Evolutionary conservation across 1,140 invertebrate genomes (phyloP).

Genomic region (Babylonia areolata): DNA sequence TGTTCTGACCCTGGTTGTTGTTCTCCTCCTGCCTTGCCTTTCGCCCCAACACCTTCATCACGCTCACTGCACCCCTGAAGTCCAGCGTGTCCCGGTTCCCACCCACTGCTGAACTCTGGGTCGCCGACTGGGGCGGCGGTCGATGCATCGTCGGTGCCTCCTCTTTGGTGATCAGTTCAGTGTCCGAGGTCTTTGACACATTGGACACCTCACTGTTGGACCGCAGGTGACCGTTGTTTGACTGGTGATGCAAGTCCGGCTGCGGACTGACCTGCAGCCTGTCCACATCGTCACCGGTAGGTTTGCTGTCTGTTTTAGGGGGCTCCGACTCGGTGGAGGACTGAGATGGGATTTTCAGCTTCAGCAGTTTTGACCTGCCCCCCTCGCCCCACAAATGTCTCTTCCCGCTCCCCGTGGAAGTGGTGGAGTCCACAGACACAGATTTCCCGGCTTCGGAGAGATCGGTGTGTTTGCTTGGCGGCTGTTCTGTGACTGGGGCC

Average conservation of each 20-base stretch:
- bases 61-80: slow-evolving; percentile 35
- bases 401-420: slow-evolving; percentile 15
- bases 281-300: slow-evolving; percentile 16
- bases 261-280: neutral
- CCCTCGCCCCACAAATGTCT: slow-evolving; percentile 22
- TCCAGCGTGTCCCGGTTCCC: slow-evolving; percentile 2
- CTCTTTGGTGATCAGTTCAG: slow-evolving; percentile 9
- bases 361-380: slow-evolving; percentile 13
- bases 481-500: neutral
- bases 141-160: neutral
- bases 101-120: neutral
- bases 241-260: neutral
- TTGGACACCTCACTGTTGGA: slow-evolving; percentile 34
- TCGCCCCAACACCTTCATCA: slow-evolving; percentile 40
- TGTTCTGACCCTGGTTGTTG: slow-evolving; percentile 43
- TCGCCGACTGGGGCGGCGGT: neutral
- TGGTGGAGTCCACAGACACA: slow-evolving; percentile 24
- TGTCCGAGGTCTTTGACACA: slow-evolving; percentile 32
- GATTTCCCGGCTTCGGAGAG: neutral
- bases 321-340: neutral
- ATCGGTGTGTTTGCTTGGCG: neutral
- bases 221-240: slow-evolving; percentile 7
- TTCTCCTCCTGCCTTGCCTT: slow-evolving; percentile 47
- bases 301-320: neutral
- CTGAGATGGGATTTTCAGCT: slow-evolving; percentile 26